These are phyloP conservation scores for Channa maculata DNA, from an alignment of 2,113 vertebrate genomes.

Conservation along the genomic window DNA sequence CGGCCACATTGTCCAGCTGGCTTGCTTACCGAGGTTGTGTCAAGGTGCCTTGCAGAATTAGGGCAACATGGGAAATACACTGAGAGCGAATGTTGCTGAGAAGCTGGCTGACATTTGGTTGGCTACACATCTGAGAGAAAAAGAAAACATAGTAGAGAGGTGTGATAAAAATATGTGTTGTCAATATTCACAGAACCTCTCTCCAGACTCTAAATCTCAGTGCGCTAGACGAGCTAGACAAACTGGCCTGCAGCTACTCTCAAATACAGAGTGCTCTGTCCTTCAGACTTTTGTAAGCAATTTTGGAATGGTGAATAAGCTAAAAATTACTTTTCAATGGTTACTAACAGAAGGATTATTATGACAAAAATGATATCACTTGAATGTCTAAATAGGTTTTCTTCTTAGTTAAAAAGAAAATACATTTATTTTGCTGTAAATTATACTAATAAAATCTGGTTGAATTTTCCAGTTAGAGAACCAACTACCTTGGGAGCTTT, in stretches of 20 bases:
- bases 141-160: neutral
- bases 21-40: constrained; percentile 92
- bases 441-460: neutral
- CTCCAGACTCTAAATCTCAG: constrained; percentile 21
- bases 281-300: constrained; percentile 6
- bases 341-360: neutral
- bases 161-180: constrained; percentile 18
- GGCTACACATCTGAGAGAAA: constrained; percentile 92
- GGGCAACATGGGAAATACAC: constrained; percentile 96
- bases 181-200: constrained; percentile 15
- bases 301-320: neutral
- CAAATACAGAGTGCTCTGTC: constrained; percentile 29
- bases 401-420: neutral
- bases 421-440: neutral
- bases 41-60: constrained; percentile 94
- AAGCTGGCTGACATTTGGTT: constrained; percentile 96
- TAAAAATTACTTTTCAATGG: neutral
- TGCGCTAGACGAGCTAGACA: neutral
- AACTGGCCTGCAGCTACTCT: constrained; percentile 31
- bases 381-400: neutral
- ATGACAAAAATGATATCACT: neutral
- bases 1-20: neutral
- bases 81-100: constrained; percentile 99
- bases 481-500: constrained; percentile 97
- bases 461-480: neutral